Percentiles rank a stretch among this genome's conserved stretches.
These are phyloP conservation scores for Rachycentron canadum DNA, from an alignment of 2,797 vertebrate genomes.

Conservation along the genomic window DNA sequence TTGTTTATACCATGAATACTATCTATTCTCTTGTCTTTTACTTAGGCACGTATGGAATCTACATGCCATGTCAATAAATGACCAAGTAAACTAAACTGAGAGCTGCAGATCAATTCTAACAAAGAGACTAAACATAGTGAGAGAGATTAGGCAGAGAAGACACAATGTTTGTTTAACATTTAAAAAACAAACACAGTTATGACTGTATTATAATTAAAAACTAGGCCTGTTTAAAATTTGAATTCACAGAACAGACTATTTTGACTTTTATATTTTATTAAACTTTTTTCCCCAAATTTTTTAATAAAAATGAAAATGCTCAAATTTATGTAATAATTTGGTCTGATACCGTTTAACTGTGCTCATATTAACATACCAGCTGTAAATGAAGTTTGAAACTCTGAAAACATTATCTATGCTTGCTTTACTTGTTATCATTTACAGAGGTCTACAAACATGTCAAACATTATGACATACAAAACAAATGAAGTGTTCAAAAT, in stretches of 20 bases:
- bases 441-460: neutral
- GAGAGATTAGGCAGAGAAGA: neutral
- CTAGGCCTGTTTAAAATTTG: neutral
- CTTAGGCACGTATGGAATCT: slow-evolving; percentile 64
- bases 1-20: slow-evolving; percentile 34
- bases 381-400: neutral
- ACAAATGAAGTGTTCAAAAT: neutral
- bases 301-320: neutral
- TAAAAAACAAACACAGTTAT: neutral
- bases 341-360: neutral
- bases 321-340: neutral
- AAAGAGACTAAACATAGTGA: slow-evolving; percentile 27
- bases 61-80: slow-evolving; percentile 40
- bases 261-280: slow-evolving; percentile 9
- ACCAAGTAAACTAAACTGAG: slow-evolving; percentile 39
- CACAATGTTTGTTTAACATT: neutral
- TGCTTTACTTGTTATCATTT: neutral
- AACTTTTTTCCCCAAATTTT: neutral
- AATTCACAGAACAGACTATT: neutral
- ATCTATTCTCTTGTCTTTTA: slow-evolving; percentile 3
- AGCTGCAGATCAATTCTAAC: slow-evolving; percentile 36
- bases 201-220: neutral
- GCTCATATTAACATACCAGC: neutral
- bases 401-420: neutral
- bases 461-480: neutral